Percentiles rank a stretch among this genome's conserved stretches.
These are phyloP conservation scores for Tanypteryx hageni DNA, from an alignment of 2,888 invertebrate species.

Conservation along the genomic window DNA sequence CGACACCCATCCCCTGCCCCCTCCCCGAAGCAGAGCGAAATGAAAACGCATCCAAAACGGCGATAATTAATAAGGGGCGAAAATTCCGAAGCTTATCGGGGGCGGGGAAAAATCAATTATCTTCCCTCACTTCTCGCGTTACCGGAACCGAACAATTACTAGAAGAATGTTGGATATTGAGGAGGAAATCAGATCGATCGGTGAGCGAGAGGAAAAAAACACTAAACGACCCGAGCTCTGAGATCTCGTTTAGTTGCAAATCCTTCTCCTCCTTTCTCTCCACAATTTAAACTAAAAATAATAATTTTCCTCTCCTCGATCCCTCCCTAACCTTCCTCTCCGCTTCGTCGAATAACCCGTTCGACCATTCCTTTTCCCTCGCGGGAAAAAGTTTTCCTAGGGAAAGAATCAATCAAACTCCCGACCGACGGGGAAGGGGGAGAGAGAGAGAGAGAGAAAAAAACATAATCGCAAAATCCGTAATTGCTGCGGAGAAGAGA, in stretches of 20 bases:
- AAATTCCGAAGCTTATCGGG: not conserved
- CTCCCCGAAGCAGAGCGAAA: not conserved
- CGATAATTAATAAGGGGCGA: not conserved
- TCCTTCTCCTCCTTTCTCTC: not conserved
- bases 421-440: not conserved
- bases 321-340: not conserved
- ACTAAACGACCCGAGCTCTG: not conserved
- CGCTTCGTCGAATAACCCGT: not conserved
- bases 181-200: too few relatives aligned
- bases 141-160: not conserved
- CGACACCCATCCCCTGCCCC: not conserved
- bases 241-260: conserved; percentile 12
- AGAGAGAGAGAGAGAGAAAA: not conserved
- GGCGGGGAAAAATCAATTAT: conserved; percentile 5
- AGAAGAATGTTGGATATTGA: too few relatives aligned
- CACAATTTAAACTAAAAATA: too few relatives aligned
- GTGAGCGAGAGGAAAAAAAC: not conserved
- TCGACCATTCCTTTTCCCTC: not conserved
- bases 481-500: not conserved
- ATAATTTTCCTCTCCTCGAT: not conserved
- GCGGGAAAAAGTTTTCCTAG: not conserved
- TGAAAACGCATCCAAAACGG: not conserved
- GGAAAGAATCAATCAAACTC: too few relatives aligned
- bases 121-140: not conserved
- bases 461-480: conserved; percentile 15